Base-by-base conservation (phyloP, 1,140 invertebrate species). In the Rhagoletis zephyria region DNA sequence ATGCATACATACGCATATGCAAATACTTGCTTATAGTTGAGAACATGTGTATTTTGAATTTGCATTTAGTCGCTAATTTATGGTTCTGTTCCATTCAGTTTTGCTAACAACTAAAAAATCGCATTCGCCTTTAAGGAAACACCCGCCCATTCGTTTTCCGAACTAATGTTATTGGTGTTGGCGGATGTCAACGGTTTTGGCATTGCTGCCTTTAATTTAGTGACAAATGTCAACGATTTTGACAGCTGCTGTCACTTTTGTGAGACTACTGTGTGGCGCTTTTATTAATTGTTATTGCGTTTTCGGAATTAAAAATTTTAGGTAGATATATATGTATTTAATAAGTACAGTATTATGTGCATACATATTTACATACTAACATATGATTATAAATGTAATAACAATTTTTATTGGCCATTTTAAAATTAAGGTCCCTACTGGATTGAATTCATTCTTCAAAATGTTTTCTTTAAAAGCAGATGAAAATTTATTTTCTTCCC, bases 231-330 rank as follows among this genome's bases (percentile, higher is more conserved):
- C 74, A 81, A 56, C 6, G 48, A 51, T 56, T 59, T 10, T 56
- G 74, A 59, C 74, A 81, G 74, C 48, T 81, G 48, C 48, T 81
- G 74, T 81, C 74, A 59, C n/a, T 81, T 81, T 48, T 19, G n/a
- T 7, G 9, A n/a, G 2, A 81, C 74, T 81, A 81, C 74, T 81
- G 74, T 81, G 19, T 30, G 48, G 0, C 74, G 45, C 1, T 81
- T 6, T 19, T 81, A 81, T 81, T 56, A 51, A 51, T 51, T 19
- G 19, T 81, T n/a, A 3, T 59, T 30, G 4, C 4, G 6, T 4
- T 48, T 74, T 74, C 30, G 30, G 30, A 30, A 30, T 30, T 30
- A 30, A 30, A 30, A 30, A 30, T 30, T 30, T 30, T 30, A 30
- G 30, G 30, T 30, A 30, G 30, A 30, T 30, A 30, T 30, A 30